Evolutionary conservation across 2,113 vertebrate species (phyloP).

Genomic region (Mesitornis unicolor): DNA sequence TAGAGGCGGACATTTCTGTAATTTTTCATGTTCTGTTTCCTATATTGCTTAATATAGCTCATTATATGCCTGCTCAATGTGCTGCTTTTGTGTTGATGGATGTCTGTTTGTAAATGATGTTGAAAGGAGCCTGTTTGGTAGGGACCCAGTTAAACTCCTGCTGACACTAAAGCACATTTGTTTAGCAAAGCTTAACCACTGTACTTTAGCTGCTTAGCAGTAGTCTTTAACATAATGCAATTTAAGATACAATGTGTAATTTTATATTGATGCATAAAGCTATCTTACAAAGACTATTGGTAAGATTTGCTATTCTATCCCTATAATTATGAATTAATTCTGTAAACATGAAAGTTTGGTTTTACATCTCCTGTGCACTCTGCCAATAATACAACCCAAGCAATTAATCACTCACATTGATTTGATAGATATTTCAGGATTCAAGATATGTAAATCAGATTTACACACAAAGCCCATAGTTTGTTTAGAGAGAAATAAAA

Average conservation of each 20-base stretch:
- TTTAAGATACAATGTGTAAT: neutral
- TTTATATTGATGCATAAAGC: neutral
- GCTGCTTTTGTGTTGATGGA: neutral
- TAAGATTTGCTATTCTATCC: neutral
- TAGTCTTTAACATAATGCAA: neutral
- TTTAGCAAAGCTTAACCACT: neutral
- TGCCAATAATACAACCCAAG: neutral
- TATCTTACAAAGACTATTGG: neutral
- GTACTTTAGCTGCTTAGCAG: neutral
- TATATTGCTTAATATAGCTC: slow-evolving; percentile 18
- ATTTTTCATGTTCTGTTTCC: slow-evolving; percentile 5
- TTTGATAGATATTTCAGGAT: neutral
- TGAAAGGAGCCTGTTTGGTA: slow-evolving; percentile 1
- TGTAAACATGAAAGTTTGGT: neutral
- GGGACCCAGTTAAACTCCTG: neutral
- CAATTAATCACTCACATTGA: neutral
- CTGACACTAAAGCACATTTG: neutral
- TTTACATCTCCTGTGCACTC: neutral
- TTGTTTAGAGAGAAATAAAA: neutral
- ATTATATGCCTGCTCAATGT: neutral
- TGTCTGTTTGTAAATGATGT: neutral
- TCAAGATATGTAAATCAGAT: neutral
- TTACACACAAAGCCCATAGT: neutral
- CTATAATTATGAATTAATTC: neutral
- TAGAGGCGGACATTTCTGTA: neutral